Conservation (phyloP, 2,113 vertebrate species). For the Eleginops maclovinus region DNA sequence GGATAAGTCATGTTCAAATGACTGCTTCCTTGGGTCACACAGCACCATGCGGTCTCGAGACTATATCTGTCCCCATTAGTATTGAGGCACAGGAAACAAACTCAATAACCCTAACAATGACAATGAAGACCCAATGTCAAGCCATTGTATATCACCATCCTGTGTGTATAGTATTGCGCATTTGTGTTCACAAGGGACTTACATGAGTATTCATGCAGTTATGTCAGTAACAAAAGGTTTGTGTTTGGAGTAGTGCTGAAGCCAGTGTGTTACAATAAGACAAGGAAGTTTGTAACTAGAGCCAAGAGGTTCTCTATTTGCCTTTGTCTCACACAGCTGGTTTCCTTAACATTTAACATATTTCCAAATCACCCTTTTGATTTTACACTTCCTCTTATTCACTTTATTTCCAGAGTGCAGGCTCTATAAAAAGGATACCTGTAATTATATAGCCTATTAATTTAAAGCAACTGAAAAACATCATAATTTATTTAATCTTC, state of each 20-base stretch:
- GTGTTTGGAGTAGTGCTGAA: neutral
- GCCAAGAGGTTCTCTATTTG: neutral
- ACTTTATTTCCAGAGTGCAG: neutral
- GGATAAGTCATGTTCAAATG: constrained; percentile 18
- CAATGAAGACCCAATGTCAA: constrained; percentile 38
- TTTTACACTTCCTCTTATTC: neutral
- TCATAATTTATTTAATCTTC: neutral
- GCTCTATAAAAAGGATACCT: neutral
- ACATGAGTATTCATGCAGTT: neutral
- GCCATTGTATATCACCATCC: constrained; percentile 24
- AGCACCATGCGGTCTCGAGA: neutral
- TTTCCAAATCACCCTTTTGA: neutral
- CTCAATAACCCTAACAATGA: constrained; percentile 39
- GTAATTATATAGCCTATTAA: neutral
- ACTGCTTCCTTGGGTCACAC: constrained; percentile 28
- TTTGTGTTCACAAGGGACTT: neutral
- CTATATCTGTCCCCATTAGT: constrained; percentile 26
- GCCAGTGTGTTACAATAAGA: constrained; percentile 5
- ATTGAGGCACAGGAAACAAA: constrained; percentile 45
- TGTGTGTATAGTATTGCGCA: constrained; percentile 18
- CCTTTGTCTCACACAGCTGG: constrained; percentile 4
- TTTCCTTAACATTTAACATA: neutral
- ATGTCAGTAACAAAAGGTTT: neutral
- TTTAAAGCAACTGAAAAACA: neutral
- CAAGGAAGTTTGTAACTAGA: neutral